Base-by-base conservation (phyloP, 2,797 vertebrate species). In the Arremon brunneinucha region DNA sequence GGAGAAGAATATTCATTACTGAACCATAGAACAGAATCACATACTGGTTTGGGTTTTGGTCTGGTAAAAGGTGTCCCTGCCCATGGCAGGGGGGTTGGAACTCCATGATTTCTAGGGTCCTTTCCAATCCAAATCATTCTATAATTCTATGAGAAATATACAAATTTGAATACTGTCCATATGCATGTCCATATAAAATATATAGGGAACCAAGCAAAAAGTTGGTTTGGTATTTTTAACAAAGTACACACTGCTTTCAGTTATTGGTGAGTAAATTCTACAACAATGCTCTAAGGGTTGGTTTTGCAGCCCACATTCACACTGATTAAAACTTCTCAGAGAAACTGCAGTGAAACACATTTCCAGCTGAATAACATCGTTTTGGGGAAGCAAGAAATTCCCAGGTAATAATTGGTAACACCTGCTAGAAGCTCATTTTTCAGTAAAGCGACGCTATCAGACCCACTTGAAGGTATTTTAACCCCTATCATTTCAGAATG, bases 401-500 rank as follows among this genome's bases (percentile, higher is more conserved):
- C 55, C 47, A 56, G 75, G 21, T 57, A 64, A 50, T 46, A 67
- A 60, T 35, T 68, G n/a, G 24, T 62, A 83, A 41, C 39, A 78
- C 19, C 28, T 74, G 6, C 39, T 39, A 50, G 46, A 81, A 92
- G 24, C 26, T 80, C 11, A 27, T 50, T 87, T 90, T 78, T 69
- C 26, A 62, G 28, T 27, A 41, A 71, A 81, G 30, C 27, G 16
- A 34, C 14, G 35, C 21, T 70, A 75, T 55, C 83, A 89, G 83
- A 28, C 23, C 7, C 46, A 83, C 69, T 69, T 41, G 44, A 23
- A 12, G 17, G 32, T 46, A 18, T 70, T 93, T 86, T 90, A 90
- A 91, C 70, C 39, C 72, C 49, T 86, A 49, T 23, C 23, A 74
- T 87, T 91, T 88, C 79, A 76, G 41, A 82, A 60, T 27, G 19